Evolutionary conservation across 2,888 invertebrate genomes (phyloP), one percentile per base, ranked within the genome.

Genomic region (Lochmaea capreae): DNA sequence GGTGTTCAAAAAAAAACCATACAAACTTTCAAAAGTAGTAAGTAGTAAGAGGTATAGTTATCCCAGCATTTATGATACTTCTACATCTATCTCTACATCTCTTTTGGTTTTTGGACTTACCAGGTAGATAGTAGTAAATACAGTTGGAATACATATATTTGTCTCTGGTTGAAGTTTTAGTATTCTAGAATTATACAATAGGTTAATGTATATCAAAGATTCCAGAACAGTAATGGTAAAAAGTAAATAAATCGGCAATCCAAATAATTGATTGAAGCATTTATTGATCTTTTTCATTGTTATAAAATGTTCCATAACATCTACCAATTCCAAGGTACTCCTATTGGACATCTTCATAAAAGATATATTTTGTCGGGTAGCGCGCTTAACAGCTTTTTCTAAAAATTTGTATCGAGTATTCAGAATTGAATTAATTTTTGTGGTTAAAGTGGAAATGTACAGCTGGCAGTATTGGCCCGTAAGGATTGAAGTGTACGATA

Each of bases 221-320:
- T 49, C 49, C 49, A 49, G 14, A n/a, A 49, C 12, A 14, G 12
- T n/a, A 49, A 5, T 14, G n/a, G 49, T 49, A 0, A 49, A 49
- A 49, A 49, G 11, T n/a, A n/a, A 49, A n/a, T 6, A 49, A 49
- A 49, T 49, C 8, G 14, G 49, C 14, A 49, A n/a, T 8, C 49
- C 49, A 49, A 49, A 49, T n/a, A 49, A n/a, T 49, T 49, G 6
- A 49, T 49, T 49, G n/a, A 49, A 49, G n/a, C 49, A 49, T 49
- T 8, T n/a, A 49, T 5, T 49, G 5, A 49, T 49, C n/a, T n/a
- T 49, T n/a, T 49, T 49, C n/a, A 49, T 0, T 2, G 49, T 49
- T 49, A 4, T 49, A 2, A 49, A 49, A 49, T 49, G 4, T 6
- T 49, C 49, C n/a, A 49, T 6, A 49, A 49, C n/a, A n/a, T n/a